These are phyloP conservation scores for Asbolus verrucosus DNA, from an alignment of 1,140 invertebrate genomes.

Conservation along the genomic window DNA sequence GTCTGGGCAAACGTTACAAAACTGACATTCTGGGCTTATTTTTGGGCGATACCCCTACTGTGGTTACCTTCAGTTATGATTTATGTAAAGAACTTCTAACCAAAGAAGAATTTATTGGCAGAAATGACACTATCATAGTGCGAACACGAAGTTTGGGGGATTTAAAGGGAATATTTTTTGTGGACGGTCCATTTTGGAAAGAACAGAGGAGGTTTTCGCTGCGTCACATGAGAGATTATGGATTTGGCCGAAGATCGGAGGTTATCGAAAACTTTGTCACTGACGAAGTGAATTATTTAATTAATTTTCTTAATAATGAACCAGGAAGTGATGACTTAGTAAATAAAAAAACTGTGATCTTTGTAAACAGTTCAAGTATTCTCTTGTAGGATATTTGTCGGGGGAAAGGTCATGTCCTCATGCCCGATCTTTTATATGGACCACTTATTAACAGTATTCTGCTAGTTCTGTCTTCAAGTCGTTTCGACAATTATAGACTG, in stretches of 20 bases:
- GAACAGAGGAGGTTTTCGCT: constrained; percentile 79
- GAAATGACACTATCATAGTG: constrained; percentile 38
- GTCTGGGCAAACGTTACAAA: constrained; percentile 47
- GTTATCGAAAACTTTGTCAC: constrained; percentile 68
- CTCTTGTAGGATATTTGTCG: constrained; percentile 44
- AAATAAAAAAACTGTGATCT: constrained; percentile 16
- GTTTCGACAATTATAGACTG: constrained; percentile 39
- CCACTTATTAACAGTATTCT: constrained; percentile 43
- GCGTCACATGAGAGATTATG: constrained; percentile 76
- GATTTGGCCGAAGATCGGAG: constrained; percentile 74
- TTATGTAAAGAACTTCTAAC: constrained; percentile 48
- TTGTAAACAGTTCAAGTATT: neutral
- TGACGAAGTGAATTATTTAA: constrained; percentile 69
- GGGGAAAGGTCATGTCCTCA: constrained; percentile 40
- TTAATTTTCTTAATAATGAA: constrained; percentile 69
- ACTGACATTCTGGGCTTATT: constrained; percentile 51
- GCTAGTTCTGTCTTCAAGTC: constrained; percentile 19
- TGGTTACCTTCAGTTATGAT: constrained; percentile 37
- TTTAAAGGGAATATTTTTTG: constrained; percentile 69
- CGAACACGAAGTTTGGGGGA: constrained; percentile 6
- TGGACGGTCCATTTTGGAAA: constrained; percentile 77
- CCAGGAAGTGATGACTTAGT: constrained; percentile 57
- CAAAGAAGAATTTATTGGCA: constrained; percentile 49
- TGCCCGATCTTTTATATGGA: constrained; percentile 48
- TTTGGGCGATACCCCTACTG: constrained; percentile 35